Evolutionary conservation across 2,113 vertebrate species (phyloP), one percentile per base, ranked within the genome.

Genomic region (Trochalopteron elliotii): DNA sequence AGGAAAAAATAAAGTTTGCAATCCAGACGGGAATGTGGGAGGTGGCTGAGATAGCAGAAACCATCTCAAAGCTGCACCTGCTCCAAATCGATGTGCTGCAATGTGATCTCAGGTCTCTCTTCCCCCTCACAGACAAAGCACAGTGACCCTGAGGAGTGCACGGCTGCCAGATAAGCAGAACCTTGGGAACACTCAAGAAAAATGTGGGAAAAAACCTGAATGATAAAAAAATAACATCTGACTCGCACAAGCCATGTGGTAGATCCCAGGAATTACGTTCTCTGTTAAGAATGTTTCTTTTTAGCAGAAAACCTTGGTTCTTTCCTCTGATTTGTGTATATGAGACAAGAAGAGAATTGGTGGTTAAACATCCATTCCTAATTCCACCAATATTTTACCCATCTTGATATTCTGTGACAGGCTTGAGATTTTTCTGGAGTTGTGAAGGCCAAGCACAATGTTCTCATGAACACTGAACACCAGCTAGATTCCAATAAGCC

Each of bases 1-100:
- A 79, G 78, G 35, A 60, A 70, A 42, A 86, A 92, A 67, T 68
- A 65, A 77, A 94, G 78, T 79, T 83, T 92, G 82, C 87, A 84
- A 93, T 90, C 88, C 96, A 96, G 95, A 96, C 1, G n/a, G 95
- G 93, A 90, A 94, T 4, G 95, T 94, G 94, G 95, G 97, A 97
- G 90, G 96, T 96, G 87, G 84, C 42, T 93, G 93, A 94, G 89
- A 96, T 84, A 94, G 75, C 89, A 96, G 90, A 95, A 93, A 82
- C 61, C 55, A 78, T 81, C 87, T 91, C 61, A 76, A 84, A 94
- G 81, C 71, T 75, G 89, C 90, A 93, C 94, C 94, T 96, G 93
- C 95, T 94, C 83, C 89, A 83, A 87, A 97, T 87, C 82, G 25
- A 68, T 76, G 55, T 55, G 39, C 75, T 91, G 89, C 93, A 91